Base-by-base conservation (phyloP, 2,797 vertebrate genomes). In the Pseudochaenichthys georgianus region DNA sequence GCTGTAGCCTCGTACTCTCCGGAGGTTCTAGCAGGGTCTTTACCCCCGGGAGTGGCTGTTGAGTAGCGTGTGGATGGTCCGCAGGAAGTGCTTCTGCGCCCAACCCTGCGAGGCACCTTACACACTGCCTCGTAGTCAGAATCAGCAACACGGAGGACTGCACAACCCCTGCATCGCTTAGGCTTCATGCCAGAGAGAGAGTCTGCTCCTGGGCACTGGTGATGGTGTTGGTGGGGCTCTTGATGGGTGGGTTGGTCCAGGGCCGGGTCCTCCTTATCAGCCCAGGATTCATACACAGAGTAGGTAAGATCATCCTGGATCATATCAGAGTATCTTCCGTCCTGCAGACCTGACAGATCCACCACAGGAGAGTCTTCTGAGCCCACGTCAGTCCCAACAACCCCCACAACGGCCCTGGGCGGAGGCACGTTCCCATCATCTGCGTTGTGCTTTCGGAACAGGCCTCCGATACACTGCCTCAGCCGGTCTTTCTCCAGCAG, bases 111-210 rank as follows among this genome's bases (percentile, higher is more conserved):
- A 0, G 98, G 98, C 8, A 99, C 96, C 81, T 94, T 96, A 64
- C 98, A 99, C 51, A 99, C 96, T 0, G 98, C 97, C 85, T 99
- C 98, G 0, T 99, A 99, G 91, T 99, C 97, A 0, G 96, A 95
- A 45, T 99, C 98, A 0, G 97, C 92, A 3, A 99, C 98, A 0
- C 98, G 95, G 53, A 99, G 88, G 0, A 89, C 92, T 0, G 96
- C 94, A 0, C 97, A 99, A 0, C 97, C 96, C 1, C 94, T 91
- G 90, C 97, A 99, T 13, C 96, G 94, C 83, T 96, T 87, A 0
- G 95, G 94, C 23, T 95, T 95, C 84, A 68, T 85, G 6, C 90
- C 92, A 0, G 79, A 28, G 10, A 85, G 13, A 4, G 82, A 69
- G 48, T 97, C 97, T 0, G 82, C 77, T 19, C 84, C 77, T 0